Conservation (phyloP, 2,797 vertebrate species). For the Saguinus oedipus region DNA sequence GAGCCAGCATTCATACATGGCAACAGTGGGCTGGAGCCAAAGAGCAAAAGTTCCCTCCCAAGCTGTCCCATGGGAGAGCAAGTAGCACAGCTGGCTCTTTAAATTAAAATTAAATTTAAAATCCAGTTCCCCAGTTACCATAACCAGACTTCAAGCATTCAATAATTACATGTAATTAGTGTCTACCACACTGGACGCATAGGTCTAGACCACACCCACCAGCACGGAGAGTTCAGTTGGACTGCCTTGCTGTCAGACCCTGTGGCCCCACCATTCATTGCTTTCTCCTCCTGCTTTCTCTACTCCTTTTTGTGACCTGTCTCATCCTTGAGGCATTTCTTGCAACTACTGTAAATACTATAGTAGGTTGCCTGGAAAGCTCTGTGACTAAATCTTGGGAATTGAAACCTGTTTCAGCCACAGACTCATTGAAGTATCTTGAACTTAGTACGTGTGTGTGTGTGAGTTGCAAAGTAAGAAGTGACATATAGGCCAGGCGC, state of each 20-base stretch:
- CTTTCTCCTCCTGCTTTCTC: not conserved
- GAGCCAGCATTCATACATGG: fast-evolving
- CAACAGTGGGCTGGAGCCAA: not conserved
- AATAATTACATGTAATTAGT: not conserved
- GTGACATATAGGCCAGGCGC: too few species aligned
- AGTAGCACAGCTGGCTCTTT: not conserved
- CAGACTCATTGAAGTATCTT: not conserved
- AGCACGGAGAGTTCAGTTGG: not conserved
- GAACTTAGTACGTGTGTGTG: not conserved
- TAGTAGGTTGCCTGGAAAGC: not conserved
- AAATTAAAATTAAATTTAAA: not conserved
- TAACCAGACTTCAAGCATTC: not conserved
- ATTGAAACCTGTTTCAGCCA: not conserved
- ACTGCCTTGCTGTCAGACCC: not conserved
- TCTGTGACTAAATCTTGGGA: not conserved
- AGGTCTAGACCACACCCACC: not conserved
- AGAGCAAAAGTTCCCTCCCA: not conserved
- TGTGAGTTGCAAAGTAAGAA: not conserved
- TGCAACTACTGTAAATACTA: not conserved
- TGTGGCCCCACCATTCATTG: not conserved
- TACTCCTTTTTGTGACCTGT: not conserved
- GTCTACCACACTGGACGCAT: not conserved
- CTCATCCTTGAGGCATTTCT: not conserved
- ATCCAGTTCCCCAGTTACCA: not conserved
- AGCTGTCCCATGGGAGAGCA: not conserved